Percentiles rank a stretch among this genome's conserved stretches.
phyloP scores from a whole-genome alignment of 2,888 invertebrate genomes.

The Temnothorax unifasciatus region DNA sequence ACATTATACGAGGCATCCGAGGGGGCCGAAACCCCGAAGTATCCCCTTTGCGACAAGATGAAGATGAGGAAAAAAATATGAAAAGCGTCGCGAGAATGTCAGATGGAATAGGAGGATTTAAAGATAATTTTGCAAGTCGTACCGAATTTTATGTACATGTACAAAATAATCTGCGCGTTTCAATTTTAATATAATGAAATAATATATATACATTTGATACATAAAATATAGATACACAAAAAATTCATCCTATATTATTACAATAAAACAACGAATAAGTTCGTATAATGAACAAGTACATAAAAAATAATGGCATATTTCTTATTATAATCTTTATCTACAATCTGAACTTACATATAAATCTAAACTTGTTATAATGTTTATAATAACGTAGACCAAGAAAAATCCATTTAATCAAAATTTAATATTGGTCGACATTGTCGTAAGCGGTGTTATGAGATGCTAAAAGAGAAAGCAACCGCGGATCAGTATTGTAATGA shows the following conservation, averaged over 20 bases:
- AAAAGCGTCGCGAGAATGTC: constrained; percentile 19
- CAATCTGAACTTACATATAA: background rate
- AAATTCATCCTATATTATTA: background rate
- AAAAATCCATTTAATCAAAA: background rate
- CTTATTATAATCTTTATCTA: background rate
- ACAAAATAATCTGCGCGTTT: background rate
- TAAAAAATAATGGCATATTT: background rate
- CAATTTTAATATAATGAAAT: background rate
- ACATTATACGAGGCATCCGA: constrained; percentile 65
- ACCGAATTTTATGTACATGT: background rate
- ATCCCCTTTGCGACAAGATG: constrained; percentile 25
- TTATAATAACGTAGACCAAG: background rate
- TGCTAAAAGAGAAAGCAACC: background rate
- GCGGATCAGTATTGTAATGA: constrained; percentile 25
- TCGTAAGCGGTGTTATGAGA: constrained; percentile 1
- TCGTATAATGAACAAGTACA: background rate
- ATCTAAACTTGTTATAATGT: background rate
- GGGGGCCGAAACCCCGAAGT: constrained; percentile 41
- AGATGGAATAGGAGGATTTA: constrained; percentile 12
- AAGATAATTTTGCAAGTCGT: constrained; percentile 18
- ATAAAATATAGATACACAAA: background rate
- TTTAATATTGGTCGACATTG: background rate
- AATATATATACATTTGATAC: background rate
- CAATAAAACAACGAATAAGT: background rate
- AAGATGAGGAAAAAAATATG: constrained; percentile 49